Evolutionary conservation across 2,113 vertebrate genomes (phyloP).

Genomic region (Mirza zaza): DNA sequence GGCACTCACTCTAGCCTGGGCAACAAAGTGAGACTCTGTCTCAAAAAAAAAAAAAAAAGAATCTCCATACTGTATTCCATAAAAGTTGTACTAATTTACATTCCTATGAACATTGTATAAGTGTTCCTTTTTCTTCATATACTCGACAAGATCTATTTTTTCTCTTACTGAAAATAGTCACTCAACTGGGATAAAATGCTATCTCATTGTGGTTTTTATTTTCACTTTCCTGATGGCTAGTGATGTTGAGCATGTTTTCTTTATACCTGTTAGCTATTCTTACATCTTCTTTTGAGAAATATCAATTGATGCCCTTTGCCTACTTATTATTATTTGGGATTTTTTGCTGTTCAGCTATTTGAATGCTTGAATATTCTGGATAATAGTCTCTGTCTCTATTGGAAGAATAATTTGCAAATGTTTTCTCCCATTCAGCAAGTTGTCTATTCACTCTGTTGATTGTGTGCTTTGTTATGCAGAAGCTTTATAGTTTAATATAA

Average conservation of each 20-base stretch:
- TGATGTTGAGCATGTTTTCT: not conserved
- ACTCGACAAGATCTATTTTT: not conserved
- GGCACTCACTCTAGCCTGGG: too few species aligned
- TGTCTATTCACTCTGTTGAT: not conserved
- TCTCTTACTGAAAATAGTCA: not conserved
- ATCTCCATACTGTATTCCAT: not conserved
- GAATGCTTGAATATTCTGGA: not conserved
- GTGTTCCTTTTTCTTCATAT: not conserved
- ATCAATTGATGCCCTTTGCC: not conserved
- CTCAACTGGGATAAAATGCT: not conserved
- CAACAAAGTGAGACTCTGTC: too few species aligned
- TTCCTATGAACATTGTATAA: not conserved
- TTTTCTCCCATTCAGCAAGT: not conserved
- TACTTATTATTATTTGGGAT: not conserved
- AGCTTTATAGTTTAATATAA: not conserved
- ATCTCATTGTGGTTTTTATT: not conserved
- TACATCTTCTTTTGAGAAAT: not conserved
- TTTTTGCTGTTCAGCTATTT: not conserved
- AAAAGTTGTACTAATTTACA: not conserved
- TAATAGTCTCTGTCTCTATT: not conserved
- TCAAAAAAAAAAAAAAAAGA: too few species aligned
- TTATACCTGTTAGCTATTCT: not conserved
- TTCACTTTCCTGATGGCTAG: not conserved
- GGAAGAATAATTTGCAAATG: not conserved
- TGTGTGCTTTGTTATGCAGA: not conserved